phyloP scores from a whole-genome alignment of 2,797 vertebrate species.

The Gobio occitaniae region DNA sequence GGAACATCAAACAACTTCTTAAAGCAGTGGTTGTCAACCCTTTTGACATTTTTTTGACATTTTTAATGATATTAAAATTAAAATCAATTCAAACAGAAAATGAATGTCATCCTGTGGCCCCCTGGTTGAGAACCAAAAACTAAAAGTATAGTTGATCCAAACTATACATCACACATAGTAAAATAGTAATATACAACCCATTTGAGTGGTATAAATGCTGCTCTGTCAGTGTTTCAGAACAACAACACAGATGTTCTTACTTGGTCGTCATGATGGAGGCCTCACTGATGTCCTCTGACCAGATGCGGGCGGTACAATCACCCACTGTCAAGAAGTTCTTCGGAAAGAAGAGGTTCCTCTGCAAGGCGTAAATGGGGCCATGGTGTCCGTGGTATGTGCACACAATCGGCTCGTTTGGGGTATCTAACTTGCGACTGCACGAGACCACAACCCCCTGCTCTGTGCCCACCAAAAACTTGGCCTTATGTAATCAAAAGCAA shows the following conservation, averaged over 20 bases:
- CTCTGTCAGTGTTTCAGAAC: neutral
- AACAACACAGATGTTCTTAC: conserved; percentile 70
- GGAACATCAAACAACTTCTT: neutral
- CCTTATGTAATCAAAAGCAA: conserved; percentile 72
- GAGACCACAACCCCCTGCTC: conserved; percentile 90
- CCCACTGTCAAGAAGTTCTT: conserved; percentile 93
- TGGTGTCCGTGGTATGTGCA: conserved; percentile 85
- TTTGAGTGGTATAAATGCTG: neutral
- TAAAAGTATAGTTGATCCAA: neutral
- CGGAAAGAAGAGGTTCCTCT: conserved; percentile 92
- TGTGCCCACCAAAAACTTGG: conserved; percentile 97
- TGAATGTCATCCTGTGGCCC: too few relatives aligned
- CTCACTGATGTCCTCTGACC: conserved; percentile 92
- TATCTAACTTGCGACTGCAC: conserved; percentile 95
- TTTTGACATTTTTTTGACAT: neutral
- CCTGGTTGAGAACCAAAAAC: too few relatives aligned
- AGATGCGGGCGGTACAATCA: conserved; percentile 93
- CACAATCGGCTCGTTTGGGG: conserved; percentile 86
- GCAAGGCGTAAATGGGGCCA: conserved; percentile 87
- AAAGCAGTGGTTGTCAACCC: neutral
- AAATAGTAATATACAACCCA: neutral
- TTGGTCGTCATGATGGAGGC: conserved; percentile 93
- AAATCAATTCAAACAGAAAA: too few relatives aligned
- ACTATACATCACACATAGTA: neutral
- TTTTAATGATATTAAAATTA: neutral